These are phyloP conservation scores for Huso huso DNA, from an alignment of 2,797 vertebrate genomes.

Conservation along the genomic window DNA sequence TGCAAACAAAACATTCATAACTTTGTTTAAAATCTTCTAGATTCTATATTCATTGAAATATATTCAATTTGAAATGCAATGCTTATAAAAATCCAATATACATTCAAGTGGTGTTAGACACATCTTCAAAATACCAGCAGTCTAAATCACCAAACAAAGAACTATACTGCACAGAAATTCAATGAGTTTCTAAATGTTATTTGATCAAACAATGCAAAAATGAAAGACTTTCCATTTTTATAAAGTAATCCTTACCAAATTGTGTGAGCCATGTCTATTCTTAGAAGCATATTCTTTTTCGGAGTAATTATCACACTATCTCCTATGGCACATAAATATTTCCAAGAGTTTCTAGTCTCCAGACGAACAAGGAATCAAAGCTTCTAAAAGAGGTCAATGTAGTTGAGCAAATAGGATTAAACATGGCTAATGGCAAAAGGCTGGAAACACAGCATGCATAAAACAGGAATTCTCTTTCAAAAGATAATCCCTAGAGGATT, in stretches of 20 bases:
- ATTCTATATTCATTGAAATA: too few relatives aligned
- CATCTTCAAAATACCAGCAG: too few relatives aligned
- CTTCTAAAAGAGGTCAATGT: conserved; percentile 69
- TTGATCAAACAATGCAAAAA: too few relatives aligned
- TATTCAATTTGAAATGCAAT: too few relatives aligned
- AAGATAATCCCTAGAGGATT: conserved; percentile 61
- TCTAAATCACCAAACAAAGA: too few relatives aligned
- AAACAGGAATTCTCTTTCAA: conserved; percentile 66
- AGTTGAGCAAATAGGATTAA: conserved; percentile 86
- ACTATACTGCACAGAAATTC: too few relatives aligned
- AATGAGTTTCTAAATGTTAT: too few relatives aligned
- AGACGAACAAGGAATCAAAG: conserved; percentile 63
- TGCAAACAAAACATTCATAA: too few relatives aligned
- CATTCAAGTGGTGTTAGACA: too few relatives aligned
- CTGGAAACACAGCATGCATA: conserved; percentile 70
- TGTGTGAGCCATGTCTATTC: conserved; percentile 43
- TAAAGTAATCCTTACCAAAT: conserved; percentile 46
- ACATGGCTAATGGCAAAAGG: conserved; percentile 60
- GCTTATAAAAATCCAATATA: too few relatives aligned
- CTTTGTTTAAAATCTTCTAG: too few relatives aligned
- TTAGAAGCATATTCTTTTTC: conserved; percentile 41
- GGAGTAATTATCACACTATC: conserved; percentile 60
- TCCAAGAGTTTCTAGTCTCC: conserved; percentile 41
- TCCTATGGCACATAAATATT: conserved; percentile 60
- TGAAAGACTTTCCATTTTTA: too few relatives aligned